Base-by-base conservation (phyloP, 2,888 invertebrate genomes). In the Tipula helvola region DNA sequence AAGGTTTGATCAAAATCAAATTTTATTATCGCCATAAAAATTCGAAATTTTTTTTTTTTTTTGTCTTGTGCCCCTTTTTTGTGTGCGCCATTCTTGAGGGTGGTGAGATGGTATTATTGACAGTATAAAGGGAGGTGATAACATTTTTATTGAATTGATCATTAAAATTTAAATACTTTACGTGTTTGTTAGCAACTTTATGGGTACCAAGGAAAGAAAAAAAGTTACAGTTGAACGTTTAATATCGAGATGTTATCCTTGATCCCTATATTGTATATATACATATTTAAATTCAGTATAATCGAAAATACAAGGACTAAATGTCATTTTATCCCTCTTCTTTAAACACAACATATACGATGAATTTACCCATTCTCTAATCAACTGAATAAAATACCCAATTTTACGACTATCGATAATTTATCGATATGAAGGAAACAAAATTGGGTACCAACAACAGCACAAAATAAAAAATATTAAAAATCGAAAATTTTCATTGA, bases 81-180 rank as follows among this genome's bases (percentile, higher is more conserved):
- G 28, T 57, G 47, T 10, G 47, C 12, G 52, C 52, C n/a, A n/a
- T 44, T 44, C 44, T 28, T 2, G 28, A 12, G 18, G 28, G 71
- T 16, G 71, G 71, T 28, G 28, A 12, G 71, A 28, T 28, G 12
- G 3, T 71, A 71, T 12, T 71, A 71, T 71, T 71, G 71, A 28
- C 71, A 71, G 28, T 71, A 28, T 71, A 71, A 71, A 71, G 71
- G 71, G 71, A 71, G 71, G 71, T 71, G 71, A 71, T 71, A 71
- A 71, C 71, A 28, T 71, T 71, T 71, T 71, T 71, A 71, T 71
- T 71, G 71, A 71, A 71, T 71, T 71, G 71, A 71, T 71, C 71
- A 71, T 71, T 71, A 71, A 71, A 71, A 71, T 71, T 71, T 71
- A 71, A 71, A 71, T 71, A 71, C 71, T 71, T 71, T 71, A 71